These are phyloP conservation scores for Notolabrus celidotus DNA, from an alignment of 2,797 vertebrate genomes.

Conservation along the genomic window DNA sequence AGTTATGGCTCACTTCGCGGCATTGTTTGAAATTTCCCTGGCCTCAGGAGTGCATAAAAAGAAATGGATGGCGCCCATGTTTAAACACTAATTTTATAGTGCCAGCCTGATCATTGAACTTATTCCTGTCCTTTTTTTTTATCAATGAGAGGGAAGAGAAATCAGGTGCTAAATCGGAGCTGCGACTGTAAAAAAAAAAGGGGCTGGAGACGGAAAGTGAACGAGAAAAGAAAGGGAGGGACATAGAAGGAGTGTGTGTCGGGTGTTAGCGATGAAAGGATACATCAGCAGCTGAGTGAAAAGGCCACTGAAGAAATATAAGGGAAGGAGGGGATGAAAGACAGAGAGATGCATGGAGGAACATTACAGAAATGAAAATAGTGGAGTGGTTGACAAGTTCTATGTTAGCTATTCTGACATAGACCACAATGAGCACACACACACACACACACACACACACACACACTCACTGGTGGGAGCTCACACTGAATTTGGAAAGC, in stretches of 20 bases:
- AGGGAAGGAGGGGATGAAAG: conserved; percentile 47
- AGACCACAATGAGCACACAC: conserved; percentile 44
- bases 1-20: conserved; percentile 47
- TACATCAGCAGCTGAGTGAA: conserved; percentile 39
- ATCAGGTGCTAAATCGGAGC: conserved; percentile 29
- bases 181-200: conserved; percentile 4
- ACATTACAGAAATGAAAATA: conserved; percentile 65
- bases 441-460: conserved; percentile 15
- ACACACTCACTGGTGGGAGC: background rate
- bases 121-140: conserved; percentile 38
- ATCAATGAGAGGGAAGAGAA: conserved; percentile 32
- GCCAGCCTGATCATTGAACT: conserved; percentile 24
- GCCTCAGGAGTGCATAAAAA: conserved; percentile 52
- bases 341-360: conserved; percentile 35
- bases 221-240: conserved; percentile 13
- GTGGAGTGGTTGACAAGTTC: conserved; percentile 53
- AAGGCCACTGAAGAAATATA: conserved; percentile 39
- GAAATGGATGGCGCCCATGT: conserved; percentile 39
- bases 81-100: conserved; percentile 37
- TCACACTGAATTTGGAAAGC: conserved; percentile 30
- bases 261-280: conserved; percentile 58
- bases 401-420: conserved; percentile 55
- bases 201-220: conserved; percentile 11
- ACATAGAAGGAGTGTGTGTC: conserved; percentile 15
- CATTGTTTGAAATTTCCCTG: conserved; percentile 61